Evolutionary conservation across 2,888 invertebrate genomes (phyloP), one percentile per base, ranked within the genome.

Genomic region (Sminthurinus aureus): DNA sequence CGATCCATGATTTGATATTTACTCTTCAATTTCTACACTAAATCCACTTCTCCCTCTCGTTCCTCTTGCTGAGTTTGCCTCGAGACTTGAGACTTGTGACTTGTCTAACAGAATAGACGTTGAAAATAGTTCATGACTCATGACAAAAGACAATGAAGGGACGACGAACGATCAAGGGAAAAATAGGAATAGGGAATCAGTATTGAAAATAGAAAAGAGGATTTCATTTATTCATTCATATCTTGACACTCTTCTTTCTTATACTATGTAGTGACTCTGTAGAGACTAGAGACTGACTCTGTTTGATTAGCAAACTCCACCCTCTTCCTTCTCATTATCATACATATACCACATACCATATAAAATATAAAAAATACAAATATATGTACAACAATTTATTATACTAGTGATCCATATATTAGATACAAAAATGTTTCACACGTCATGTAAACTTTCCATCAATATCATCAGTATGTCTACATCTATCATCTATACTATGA

Each of bases 1-100:
- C 75, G 20, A 52, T 75, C 75, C 51, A 50, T 50, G 50, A n/a
- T 51, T 52, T 75, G 75, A 75, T 52, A 75, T 71, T 71, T 71
- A 71, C 71, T 71, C 71, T 26, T 26, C 71, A 71, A 71, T 71
- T 38, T 71, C 71, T 71, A 38, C 38, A 38, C 38, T 38, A 38
- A 71, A 71, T 71, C 71, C 81, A 73, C 79, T 78, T 77, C 79
- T 73, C 76, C 24, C 50, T 78, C 79, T 75, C 66, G 1, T 6
- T 38, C 38, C 73, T 52, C 78, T 58, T 71, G 80, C 77, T 81
- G 81, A 15, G 58, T 79, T 80, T 75, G 67, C 79, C 80, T 51
- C 80, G 78, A n/a, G n/a, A n/a, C n/a, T n/a, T n/a, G n/a, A n/a
- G n/a, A n/a, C n/a, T n/a, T n/a, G n/a, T n/a, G n/a, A n/a, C n/a